These are phyloP conservation scores for Apantesis nais DNA, from an alignment of 2,888 invertebrate species.

Conservation along the genomic window DNA sequence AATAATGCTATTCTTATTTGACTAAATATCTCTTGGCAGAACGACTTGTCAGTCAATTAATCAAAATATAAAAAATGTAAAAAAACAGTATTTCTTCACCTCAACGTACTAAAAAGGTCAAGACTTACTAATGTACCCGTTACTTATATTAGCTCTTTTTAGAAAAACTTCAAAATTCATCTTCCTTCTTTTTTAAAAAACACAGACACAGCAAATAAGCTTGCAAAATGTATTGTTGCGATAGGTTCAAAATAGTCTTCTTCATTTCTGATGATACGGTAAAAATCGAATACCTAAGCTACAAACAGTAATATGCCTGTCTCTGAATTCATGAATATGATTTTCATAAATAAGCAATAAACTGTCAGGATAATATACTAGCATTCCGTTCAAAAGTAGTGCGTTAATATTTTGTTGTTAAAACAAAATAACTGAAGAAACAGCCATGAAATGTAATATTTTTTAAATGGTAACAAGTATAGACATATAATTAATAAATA, in stretches of 20 bases:
- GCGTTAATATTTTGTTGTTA: constrained; percentile 24
- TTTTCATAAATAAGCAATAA: constrained; percentile 50
- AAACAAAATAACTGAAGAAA: background rate
- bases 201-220: background rate
- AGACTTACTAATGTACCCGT: background rate
- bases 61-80: too few species aligned
- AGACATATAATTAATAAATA: background rate
- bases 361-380: constrained; percentile 31
- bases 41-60: background rate
- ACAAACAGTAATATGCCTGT: constrained; percentile 39
- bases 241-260: constrained; percentile 2
- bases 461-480: background rate
- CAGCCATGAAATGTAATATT: background rate
- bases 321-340: constrained; percentile 53
- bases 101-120: background rate
- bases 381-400: constrained; percentile 17
- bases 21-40: background rate
- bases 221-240: background rate
- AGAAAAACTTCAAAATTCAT: too few species aligned
- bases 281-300: constrained; percentile 44
- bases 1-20: too few species aligned
- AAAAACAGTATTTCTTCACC: too few species aligned
- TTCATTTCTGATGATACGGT: constrained; percentile 23
- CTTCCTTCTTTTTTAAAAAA: too few species aligned
- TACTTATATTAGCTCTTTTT: too few species aligned